Evolutionary conservation across 2,113 vertebrate species (phyloP).

Genomic region (Caracal caracal): DNA sequence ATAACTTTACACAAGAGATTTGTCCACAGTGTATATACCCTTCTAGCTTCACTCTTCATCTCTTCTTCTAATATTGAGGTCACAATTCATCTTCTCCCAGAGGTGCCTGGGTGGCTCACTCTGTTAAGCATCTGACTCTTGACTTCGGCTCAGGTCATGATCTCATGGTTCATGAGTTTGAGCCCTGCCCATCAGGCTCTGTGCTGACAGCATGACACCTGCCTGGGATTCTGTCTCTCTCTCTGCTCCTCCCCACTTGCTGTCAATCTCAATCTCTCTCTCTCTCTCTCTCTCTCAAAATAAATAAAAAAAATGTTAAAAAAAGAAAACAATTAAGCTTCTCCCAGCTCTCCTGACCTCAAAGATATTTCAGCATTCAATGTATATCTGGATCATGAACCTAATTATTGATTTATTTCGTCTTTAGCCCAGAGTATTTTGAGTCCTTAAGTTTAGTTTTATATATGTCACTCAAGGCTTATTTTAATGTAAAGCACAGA

Average conservation of each 20-base stretch:
- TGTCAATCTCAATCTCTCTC: no score
- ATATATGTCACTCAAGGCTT: background rate
- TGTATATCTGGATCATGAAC: background rate
- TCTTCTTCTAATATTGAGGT: background rate
- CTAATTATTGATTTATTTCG: background rate
- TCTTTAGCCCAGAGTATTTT: background rate
- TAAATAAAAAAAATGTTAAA: no score
- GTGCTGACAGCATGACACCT: no score
- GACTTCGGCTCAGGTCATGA: no score
- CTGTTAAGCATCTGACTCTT: no score
- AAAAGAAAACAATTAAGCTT: background rate
- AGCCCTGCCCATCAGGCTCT: no score
- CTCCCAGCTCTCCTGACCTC: background rate
- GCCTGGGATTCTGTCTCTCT: no score
- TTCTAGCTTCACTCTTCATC: background rate
- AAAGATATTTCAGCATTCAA: background rate
- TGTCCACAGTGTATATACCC: fast-evolving
- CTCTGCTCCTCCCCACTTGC: no score
- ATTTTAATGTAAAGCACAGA: background rate
- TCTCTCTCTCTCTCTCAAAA: no score
- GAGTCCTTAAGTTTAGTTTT: background rate
- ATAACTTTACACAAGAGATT: background rate
- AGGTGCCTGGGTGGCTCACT: no score
- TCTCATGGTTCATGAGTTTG: no score
- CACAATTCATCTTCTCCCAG: background rate